A percentile compares a stretch with the other conserved stretches of the same genome.
phyloP scores from a whole-genome alignment of 1,140 invertebrate species.

The Heterodera carotae region DNA sequence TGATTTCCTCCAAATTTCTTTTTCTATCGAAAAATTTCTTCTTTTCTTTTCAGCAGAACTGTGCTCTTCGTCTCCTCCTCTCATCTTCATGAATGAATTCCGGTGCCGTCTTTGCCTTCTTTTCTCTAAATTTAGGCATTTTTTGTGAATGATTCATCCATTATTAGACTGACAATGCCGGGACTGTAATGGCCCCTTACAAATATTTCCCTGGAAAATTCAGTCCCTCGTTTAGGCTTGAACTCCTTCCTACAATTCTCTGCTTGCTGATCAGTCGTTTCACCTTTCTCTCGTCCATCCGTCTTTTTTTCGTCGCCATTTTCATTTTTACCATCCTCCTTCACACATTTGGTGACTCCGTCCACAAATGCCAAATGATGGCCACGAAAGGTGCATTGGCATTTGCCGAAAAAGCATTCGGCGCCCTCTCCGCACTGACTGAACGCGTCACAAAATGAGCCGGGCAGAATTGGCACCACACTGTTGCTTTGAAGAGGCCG shows the following conservation, averaged over 20 bases:
- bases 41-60: too few relatives aligned
- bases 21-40: too few relatives aligned
- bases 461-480: conserved; percentile 20
- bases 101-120: too few relatives aligned
- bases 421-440: conserved; percentile 43
- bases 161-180: too few relatives aligned
- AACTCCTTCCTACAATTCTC: not conserved
- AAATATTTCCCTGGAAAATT: too few relatives aligned
- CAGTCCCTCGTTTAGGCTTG: too few relatives aligned
- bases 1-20: not conserved
- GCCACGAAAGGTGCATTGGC: conserved; percentile 33
- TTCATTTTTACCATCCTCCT: not conserved
- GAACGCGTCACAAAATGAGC: conserved; percentile 46
- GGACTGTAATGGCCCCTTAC: too few relatives aligned
- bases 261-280: not conserved
- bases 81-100: too few relatives aligned
- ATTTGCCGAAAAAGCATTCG: conserved; percentile 36
- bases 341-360: conserved; percentile 26
- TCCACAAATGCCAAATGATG: conserved; percentile 31
- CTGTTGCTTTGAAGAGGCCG: not conserved
- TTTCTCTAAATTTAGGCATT: too few relatives aligned
- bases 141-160: too few relatives aligned
- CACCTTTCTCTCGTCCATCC: not conserved
- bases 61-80: too few relatives aligned
- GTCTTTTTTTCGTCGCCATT: not conserved